Evolutionary conservation across 2,888 invertebrate species (phyloP), one percentile per base, ranked within the genome.

Genomic region (Calameuta idolon): DNA sequence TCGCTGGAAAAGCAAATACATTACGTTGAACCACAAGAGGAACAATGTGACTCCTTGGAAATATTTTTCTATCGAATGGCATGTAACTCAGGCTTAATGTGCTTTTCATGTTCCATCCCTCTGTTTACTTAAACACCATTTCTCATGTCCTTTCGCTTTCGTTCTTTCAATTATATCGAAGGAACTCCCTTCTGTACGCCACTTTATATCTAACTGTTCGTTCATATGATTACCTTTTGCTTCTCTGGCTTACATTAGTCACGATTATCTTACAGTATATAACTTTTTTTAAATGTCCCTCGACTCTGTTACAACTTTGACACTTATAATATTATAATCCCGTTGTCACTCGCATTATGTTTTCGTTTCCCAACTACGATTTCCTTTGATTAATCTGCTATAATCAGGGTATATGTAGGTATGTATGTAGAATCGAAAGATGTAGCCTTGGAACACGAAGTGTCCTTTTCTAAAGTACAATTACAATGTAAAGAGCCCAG

Each of bases 61-160:
- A 55, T 55, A 55, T 55, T 55, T 55, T 55, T 55, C 55, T 55
- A 23, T 23, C 23, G 23, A 55, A 55, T 55, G 55, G 83, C 85
- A 87, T 80, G 87, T 86, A 87, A 87, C 84, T 83, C 86, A 80
- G 78, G 81, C 82, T 81, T 82, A 84, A 82, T 84, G 84, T 85
- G 85, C 83, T 79, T 80, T 78, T 77, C 75, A 55, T 9, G 55
- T 55, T 55, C 2, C 40, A 40, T 55, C 9, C 5, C 2, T 55
- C 9, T 2, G 23, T 55, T 55, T 55, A 30, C 31, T 71, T 30
- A 33, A 33, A n/a, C 34, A 11, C 23, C 34, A 71, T 71, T 33
- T 71, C 30, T 34, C 12, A 9, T 71, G 15, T 30, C 30, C 30
- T 71, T 23, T 71, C 31, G 31, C 34, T 71, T 30, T 71, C 30